Percentiles rank a stretch among this genome's conserved stretches.
phyloP scores from a whole-genome alignment of 2,888 invertebrate species.

The Cantharis rufa region DNA sequence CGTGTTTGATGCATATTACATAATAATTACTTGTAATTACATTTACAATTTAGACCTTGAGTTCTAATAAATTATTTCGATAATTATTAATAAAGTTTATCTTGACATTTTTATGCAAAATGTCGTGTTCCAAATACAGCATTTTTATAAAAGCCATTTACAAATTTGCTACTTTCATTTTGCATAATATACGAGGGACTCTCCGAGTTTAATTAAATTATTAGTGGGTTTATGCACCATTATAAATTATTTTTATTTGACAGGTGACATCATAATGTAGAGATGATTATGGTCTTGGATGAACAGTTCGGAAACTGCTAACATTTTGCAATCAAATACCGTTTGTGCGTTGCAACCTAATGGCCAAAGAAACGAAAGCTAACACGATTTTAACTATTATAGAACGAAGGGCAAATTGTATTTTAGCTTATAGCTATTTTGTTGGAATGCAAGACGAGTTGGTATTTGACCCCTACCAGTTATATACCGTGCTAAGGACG shows the following conservation, averaged over 20 bases:
- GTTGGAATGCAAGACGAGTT: slow-evolving; percentile 1
- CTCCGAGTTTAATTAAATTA: background rate
- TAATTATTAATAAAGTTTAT: background rate
- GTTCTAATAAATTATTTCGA: background rate
- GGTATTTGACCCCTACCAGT: slow-evolving; percentile 2
- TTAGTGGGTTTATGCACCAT: background rate
- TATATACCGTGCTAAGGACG: background rate
- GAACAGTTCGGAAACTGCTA: background rate
- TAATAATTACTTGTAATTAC: slow-evolving; percentile 5
- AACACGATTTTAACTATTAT: background rate
- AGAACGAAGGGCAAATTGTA: background rate
- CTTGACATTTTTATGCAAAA: background rate
- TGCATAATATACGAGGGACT: background rate
- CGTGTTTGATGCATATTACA: background rate
- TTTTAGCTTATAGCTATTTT: slow-evolving; percentile 2
- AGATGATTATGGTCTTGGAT: background rate
- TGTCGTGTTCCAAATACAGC: background rate
- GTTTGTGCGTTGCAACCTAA: background rate
- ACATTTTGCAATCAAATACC: background rate
- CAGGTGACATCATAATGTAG: background rate
- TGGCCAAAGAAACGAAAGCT: background rate
- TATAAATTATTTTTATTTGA: background rate
- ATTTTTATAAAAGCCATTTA: background rate
- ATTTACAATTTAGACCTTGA: slow-evolving; percentile 7
- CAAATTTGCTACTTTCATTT: background rate